These are phyloP conservation scores for Paelopatides confundens DNA, from an alignment of 53 echinoderm and acorn worm species.

Conservation along the genomic window DNA sequence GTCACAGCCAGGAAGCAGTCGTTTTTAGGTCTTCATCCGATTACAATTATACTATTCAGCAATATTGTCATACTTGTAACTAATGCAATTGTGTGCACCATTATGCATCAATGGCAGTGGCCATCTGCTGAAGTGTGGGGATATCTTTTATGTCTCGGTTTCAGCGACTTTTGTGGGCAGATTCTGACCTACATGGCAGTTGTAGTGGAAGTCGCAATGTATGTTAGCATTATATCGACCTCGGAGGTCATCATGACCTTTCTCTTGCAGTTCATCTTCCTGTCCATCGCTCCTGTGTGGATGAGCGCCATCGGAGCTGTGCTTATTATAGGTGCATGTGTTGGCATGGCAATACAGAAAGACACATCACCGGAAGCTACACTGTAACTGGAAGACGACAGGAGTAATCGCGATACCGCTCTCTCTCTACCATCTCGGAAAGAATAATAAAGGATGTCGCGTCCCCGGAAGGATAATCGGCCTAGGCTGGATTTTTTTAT, in stretches of 20 bases:
- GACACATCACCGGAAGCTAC: not conserved
- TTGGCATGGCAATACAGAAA: conserved; percentile 28
- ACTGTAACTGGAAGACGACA: not conserved
- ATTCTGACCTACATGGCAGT: conserved; percentile 18
- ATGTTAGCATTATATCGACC: conserved; percentile 24
- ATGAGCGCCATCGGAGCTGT: conserved; percentile 12
- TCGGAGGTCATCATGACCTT: conserved; percentile 29
- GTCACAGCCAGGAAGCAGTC: conserved; percentile 25
- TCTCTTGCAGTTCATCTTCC: conserved; percentile 18
- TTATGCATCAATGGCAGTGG: not conserved
- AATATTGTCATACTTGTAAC: not conserved
- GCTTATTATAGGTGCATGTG: conserved; percentile 22
- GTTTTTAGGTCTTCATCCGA: conserved; percentile 24
- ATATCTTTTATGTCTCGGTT: not conserved
- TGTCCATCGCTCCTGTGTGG: conserved; percentile 3
- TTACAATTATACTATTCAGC: conserved; percentile 12
- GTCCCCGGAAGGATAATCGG: not conserved
- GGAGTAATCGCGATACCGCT: not conserved
- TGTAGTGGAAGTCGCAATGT: conserved; percentile 37
- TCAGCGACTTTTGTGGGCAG: conserved; percentile 7
- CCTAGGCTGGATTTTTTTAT: not conserved
- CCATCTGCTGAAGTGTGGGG: conserved; percentile 17
- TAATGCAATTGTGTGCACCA: conserved; percentile 14
- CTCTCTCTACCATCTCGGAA: not conserved
- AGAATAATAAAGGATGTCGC: not conserved